These are phyloP conservation scores for Drosophila borborema DNA, from an alignment of 2,888 invertebrate species.

Conservation along the genomic window DNA sequence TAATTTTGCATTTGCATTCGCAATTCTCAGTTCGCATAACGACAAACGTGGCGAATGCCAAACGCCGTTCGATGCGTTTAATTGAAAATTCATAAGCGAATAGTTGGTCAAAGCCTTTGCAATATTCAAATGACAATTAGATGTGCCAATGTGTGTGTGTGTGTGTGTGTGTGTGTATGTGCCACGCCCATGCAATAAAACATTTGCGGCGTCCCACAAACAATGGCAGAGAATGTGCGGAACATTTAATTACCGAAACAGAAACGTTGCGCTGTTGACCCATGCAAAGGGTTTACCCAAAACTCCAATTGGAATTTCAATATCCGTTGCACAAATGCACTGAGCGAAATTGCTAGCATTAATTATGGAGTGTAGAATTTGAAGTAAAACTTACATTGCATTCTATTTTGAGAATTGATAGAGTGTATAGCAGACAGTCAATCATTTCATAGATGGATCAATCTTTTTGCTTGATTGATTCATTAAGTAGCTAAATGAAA, in stretches of 20 bases:
- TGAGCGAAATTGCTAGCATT: slow-evolving; percentile 6
- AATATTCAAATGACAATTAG: slow-evolving; percentile 34
- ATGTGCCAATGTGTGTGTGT: slow-evolving; percentile 1
- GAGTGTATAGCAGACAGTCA: not conserved
- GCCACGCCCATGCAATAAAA: slow-evolving; percentile 37
- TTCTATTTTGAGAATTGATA: not conserved
- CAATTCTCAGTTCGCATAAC: slow-evolving; percentile 56
- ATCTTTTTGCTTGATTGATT: not conserved
- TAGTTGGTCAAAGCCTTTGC: slow-evolving; percentile 36
- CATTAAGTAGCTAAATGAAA: not conserved
- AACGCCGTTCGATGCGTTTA: slow-evolving; percentile 43
- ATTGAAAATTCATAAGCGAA: slow-evolving; percentile 68
- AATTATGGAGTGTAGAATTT: not conserved
- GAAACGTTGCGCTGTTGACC: slow-evolving; percentile 58
- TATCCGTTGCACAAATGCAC: slow-evolving; percentile 4
- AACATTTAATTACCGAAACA: slow-evolving; percentile 63
- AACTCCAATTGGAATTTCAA: slow-evolving; percentile 38
- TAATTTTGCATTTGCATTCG: slow-evolving; percentile 47
- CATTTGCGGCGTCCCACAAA: slow-evolving; percentile 48
- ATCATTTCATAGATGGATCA: not conserved
- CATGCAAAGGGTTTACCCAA: slow-evolving; percentile 16
- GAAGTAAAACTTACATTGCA: not conserved
- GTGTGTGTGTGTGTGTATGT: not conserved
- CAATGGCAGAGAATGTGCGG: slow-evolving; percentile 36
- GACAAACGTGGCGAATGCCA: slow-evolving; percentile 44